A percentile compares a stretch with the other conserved stretches of the same genome.
Conservation (phyloP, 2,113 vertebrate species). For the Ursus arctos region DNA sequence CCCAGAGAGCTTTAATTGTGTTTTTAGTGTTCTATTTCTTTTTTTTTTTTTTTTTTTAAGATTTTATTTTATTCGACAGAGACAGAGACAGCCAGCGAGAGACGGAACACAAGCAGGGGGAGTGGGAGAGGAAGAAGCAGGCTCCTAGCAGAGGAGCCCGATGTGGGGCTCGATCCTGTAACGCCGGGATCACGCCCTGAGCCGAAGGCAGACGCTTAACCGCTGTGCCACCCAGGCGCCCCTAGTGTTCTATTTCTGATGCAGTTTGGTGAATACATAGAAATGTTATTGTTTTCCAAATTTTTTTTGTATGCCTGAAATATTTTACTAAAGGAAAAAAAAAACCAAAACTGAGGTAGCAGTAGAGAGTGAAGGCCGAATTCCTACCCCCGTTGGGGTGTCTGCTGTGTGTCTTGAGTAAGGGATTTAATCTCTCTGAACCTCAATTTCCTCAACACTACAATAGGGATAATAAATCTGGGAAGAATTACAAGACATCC, state of each 20-base stretch:
- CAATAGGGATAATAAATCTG: background rate
- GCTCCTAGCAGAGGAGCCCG: too few relatives aligned
- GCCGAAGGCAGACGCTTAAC: too few relatives aligned
- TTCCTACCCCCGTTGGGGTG: background rate
- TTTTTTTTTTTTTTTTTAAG: too few relatives aligned
- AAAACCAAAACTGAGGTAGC: background rate
- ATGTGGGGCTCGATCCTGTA: too few relatives aligned
- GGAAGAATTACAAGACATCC: background rate
- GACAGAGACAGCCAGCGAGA: too few relatives aligned
- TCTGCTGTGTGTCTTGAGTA: background rate
- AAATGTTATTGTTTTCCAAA: background rate
- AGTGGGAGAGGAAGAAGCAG: too few relatives aligned
- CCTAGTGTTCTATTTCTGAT: background rate
- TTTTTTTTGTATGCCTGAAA: background rate
- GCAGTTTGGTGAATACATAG: background rate
- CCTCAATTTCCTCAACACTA: background rate
- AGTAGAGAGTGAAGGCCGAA: background rate
- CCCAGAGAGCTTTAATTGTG: background rate
- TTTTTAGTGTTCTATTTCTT: background rate
- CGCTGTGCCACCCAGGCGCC: too few relatives aligned
- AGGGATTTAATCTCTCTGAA: background rate
- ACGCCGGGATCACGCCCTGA: too few relatives aligned
- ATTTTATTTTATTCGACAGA: too few relatives aligned
- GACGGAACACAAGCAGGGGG: too few relatives aligned
- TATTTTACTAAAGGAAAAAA: background rate